A percentile compares a stretch with the other conserved stretches of the same genome.
Conservation (phyloP, 2,113 vertebrate genomes). For the Lichenostomus cassidix region DNA sequence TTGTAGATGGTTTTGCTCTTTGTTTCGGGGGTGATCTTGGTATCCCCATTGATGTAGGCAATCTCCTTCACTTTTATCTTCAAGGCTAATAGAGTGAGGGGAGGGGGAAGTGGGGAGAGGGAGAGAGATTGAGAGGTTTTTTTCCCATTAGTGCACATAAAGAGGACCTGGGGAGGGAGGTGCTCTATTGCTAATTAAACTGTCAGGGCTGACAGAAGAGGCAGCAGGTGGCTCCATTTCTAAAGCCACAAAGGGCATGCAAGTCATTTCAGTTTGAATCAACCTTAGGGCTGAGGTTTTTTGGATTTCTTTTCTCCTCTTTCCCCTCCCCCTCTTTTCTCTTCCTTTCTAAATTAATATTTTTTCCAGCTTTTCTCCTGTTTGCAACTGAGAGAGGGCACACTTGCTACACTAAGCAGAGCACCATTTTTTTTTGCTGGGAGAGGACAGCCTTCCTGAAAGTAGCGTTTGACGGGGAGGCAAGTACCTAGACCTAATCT, state of each 20-base stretch:
- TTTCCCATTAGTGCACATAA: constrained; percentile 56
- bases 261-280: constrained; percentile 68
- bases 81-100: constrained; percentile 77
- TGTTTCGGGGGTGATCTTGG: constrained; percentile 93
- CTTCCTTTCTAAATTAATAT: constrained; percentile 40
- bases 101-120: background rate
- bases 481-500: constrained; percentile 21
- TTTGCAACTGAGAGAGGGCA: constrained; percentile 14
- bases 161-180: constrained; percentile 50
- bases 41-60: constrained; percentile 95
- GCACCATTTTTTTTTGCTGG: background rate
- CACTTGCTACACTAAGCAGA: background rate
- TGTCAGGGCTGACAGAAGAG: constrained; percentile 57
- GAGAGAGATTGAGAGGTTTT: constrained; percentile 31
- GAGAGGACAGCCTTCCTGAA: background rate
- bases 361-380: constrained; percentile 11
- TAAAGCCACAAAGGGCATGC: constrained; percentile 73
- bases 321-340: background rate
- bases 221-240: constrained; percentile 78
- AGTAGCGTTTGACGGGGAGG: background rate
- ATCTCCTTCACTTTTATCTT: constrained; percentile 99
- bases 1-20: constrained; percentile 98
- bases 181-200: constrained; percentile 69
- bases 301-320: background rate
- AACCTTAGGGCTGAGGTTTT: constrained; percentile 23